Conservation (phyloP, 2,888 invertebrate species). For the Coenonympha arcania region DNA sequence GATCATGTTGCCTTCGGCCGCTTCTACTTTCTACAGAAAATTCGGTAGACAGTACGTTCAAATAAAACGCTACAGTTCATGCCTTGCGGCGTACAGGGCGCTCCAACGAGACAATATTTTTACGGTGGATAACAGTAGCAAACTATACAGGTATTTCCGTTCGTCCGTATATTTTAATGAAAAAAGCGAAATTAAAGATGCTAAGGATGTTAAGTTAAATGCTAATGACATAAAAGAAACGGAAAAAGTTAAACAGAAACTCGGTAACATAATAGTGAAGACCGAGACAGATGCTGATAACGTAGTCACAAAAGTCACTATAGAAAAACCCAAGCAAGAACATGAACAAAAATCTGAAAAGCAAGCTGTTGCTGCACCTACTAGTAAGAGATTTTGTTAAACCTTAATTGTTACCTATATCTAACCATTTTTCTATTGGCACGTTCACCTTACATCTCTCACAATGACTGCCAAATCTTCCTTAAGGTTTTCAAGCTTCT, state of each 20-base stretch:
- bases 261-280: constrained; percentile 58
- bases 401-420: no score
- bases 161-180: constrained; percentile 44
- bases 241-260: constrained; percentile 46
- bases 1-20: constrained; percentile 55
- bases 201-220: constrained; percentile 25
- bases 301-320: constrained; percentile 63
- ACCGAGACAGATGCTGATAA: constrained; percentile 55
- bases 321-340: constrained; percentile 44
- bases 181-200: constrained; percentile 40
- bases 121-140: constrained; percentile 29
- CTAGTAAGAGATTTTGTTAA: constrained; percentile 44
- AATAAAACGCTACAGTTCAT: constrained; percentile 48
- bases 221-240: constrained; percentile 24
- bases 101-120: constrained; percentile 36
- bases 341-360: constrained; percentile 29
- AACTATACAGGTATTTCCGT: constrained; percentile 40
- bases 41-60: constrained; percentile 47
- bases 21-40: constrained; percentile 54
- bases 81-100: constrained; percentile 35
- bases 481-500: no score
- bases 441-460: no score
- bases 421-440: no score
- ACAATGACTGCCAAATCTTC: no score
- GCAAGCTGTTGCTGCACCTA: constrained; percentile 38